Evolutionary conservation across 2,113 vertebrate genomes (phyloP), one percentile per base, ranked within the genome.

Genomic region (Chloropsis hardwickii): DNA sequence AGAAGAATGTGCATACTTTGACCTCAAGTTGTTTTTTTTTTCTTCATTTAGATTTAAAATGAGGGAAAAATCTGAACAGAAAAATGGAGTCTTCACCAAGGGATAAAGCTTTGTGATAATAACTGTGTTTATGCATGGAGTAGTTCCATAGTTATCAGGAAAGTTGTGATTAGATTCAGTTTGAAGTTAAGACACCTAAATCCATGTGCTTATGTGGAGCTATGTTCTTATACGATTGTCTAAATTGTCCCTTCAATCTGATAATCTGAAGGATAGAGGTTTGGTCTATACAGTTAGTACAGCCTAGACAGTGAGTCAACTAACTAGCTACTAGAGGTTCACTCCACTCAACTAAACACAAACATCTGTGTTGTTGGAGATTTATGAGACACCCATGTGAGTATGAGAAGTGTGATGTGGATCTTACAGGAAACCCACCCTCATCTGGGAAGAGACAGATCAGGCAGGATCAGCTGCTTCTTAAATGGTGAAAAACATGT

Each of bases 21-120:
- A 48, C 33, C 9, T 60, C 12, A 35, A 5, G 0, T 22, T n/a
- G 8, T 0, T 1, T 33, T 27, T 86, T 62, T 70, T 51, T 12
- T 14, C 31, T 90, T 76, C 45, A 19, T 28, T 86, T 83, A 39
- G 14, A 20, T 81, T 81, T 67, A 58, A 73, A 90, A 76, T 35
- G n/a, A 81, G n/a, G 40, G 31, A 28, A 82, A 82, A 74, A 47
- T 65, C 33, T 64, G 40, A 56, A 50, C 11, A 35, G 51, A 50
- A 28, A 71, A 35, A 24, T 35, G 48, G 31, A 33, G 13, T n/a
- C 54, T 73, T 81, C 24, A 39, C 17, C 48, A 64, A 76, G 48
- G 33, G 29, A 24, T 54, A 54, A 73, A 87, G 4, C 9, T 64
- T 89, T 12, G 11, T 77, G 33, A 14, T 44, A 78, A 3, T 35